phyloP scores from a whole-genome alignment of 2,113 vertebrate species.

The Morone chrysops region DNA sequence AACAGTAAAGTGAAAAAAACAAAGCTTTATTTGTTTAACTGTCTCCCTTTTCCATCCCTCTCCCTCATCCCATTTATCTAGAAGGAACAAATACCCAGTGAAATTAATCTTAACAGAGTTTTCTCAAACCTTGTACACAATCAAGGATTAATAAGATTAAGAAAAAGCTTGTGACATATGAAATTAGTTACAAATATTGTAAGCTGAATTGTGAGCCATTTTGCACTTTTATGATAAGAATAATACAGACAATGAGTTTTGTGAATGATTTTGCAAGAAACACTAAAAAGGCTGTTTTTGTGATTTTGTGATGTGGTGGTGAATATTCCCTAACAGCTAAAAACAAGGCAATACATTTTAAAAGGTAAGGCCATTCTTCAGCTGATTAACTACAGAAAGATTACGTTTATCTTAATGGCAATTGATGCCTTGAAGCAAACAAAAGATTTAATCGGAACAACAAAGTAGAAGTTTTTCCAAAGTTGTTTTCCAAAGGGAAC shows the following conservation, averaged over 20 bases:
- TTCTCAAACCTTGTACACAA: conserved; percentile 15
- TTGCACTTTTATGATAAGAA: neutral
- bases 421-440: conserved; percentile 12
- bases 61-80: neutral
- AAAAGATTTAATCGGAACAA: neutral
- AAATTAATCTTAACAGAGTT: conserved; percentile 11
- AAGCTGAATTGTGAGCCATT: neutral
- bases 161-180: conserved; percentile 16
- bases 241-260: neutral
- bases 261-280: neutral
- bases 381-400: conserved; percentile 1
- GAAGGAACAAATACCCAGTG: neutral
- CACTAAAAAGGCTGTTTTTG: neutral
- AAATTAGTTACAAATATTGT: conserved; percentile 13
- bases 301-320: neutral
- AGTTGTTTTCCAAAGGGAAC: conserved; percentile 1
- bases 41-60: conserved; percentile 7
- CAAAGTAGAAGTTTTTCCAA: neutral
- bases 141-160: conserved; percentile 30
- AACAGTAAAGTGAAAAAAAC: neutral
- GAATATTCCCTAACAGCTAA: conserved; percentile 1
- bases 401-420: neutral
- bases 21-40: neutral
- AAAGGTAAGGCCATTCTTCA: neutral
- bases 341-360: neutral